A percentile compares a stretch with the other conserved stretches of the same genome.
These are phyloP conservation scores for Melanostigma gelatinosum DNA, from an alignment of 2,113 vertebrate species.

Conservation along the genomic window DNA sequence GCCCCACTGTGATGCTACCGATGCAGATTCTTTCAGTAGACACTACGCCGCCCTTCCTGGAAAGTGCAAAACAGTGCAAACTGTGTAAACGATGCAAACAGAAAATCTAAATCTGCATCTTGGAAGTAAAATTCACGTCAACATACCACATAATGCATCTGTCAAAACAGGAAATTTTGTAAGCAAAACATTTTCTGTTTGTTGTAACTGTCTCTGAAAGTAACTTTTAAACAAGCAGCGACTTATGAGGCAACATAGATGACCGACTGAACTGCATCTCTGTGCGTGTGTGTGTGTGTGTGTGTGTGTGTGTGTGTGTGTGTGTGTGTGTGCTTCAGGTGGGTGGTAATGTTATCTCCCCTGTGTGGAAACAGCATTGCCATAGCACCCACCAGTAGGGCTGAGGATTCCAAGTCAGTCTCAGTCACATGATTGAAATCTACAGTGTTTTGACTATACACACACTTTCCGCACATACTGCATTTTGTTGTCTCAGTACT, in stretches of 20 bases:
- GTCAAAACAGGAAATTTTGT: not conserved
- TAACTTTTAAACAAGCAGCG: not conserved
- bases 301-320: constrained; percentile 16
- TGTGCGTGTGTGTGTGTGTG: not conserved
- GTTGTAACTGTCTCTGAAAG: constrained; percentile 7
- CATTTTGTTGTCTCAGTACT: not conserved
- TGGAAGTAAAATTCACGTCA: not conserved
- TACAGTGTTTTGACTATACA: not conserved
- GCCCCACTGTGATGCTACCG: not conserved
- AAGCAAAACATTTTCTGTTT: not conserved
- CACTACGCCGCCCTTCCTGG: not conserved
- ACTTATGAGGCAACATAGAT: not conserved
- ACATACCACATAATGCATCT: not conserved
- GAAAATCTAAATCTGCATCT: not conserved
- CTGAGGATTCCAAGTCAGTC: constrained; percentile 55
- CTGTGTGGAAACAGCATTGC: constrained; percentile 63
- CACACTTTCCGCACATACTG: not conserved
- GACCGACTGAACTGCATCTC: constrained; percentile 1
- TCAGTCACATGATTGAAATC: constrained; percentile 49
- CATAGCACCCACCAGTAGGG: constrained; percentile 44
- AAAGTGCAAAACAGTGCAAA: not conserved
- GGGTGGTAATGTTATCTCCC: constrained; percentile 54
- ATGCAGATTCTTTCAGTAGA: not conserved
- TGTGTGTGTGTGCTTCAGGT: constrained; percentile 32
- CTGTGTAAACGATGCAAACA: not conserved